phyloP scores from a whole-genome alignment of 2,888 invertebrate species.

The Eretmocerus hayati region DNA sequence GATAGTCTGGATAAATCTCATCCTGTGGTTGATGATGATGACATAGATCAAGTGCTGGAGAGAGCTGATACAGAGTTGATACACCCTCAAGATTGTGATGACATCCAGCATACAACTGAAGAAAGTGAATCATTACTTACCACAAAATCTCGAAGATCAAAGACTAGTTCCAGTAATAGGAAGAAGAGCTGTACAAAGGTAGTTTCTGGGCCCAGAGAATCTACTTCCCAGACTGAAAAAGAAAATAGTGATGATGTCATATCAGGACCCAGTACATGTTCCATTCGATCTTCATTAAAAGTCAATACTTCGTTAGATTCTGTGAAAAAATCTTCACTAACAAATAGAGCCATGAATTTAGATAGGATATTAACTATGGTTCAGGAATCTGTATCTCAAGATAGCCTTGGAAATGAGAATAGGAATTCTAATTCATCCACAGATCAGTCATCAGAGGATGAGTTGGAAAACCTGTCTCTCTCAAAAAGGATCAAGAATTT shows the following conservation, averaged over 20 bases:
- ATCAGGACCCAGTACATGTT: neutral
- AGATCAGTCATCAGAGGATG: constrained; percentile 11
- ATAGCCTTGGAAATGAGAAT: constrained; percentile 1
- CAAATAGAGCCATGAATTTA: constrained; percentile 10
- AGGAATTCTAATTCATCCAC: neutral
- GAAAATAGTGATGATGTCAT: neutral
- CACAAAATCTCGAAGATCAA: constrained; percentile 6
- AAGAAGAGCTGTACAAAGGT: neutral
- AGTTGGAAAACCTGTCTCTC: constrained; percentile 25
- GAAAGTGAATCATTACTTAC: neutral
- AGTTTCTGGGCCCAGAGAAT: constrained; percentile 1
- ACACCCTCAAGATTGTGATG: neutral
- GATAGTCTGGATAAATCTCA: constrained; percentile 8
- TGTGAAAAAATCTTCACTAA: constrained; percentile 11
- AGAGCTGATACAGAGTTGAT: neutral
- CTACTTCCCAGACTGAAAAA: constrained; percentile 7
- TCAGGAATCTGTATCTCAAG: constrained; percentile 6
- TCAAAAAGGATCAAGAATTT: constrained; percentile 26
- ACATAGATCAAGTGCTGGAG: neutral
- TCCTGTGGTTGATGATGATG: neutral
- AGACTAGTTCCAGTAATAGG: neutral
- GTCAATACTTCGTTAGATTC: constrained; percentile 19
- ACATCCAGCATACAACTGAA: neutral
- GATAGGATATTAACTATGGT: constrained; percentile 15
- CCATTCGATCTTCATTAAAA: constrained; percentile 6